Evolutionary conservation across 1,140 invertebrate species (phyloP).

Genomic region (Achatina immaculata): DNA sequence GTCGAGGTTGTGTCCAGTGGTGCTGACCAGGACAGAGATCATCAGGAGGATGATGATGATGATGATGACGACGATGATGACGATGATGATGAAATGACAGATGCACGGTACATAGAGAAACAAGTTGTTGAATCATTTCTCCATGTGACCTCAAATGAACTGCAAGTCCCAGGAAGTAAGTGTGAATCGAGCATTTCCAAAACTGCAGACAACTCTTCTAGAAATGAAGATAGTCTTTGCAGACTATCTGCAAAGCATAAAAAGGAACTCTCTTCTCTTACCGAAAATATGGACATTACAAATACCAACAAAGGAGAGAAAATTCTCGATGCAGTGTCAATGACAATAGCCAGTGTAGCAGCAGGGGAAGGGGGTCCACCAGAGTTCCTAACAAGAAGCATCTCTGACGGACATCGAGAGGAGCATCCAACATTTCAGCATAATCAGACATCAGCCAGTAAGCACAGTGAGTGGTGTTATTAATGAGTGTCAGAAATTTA

Average conservation of each 20-base stretch:
- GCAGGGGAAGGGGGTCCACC: conserved; percentile 34
- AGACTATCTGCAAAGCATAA: conserved; percentile 3
- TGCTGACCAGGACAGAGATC: background rate
- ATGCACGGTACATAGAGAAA: conserved; percentile 33
- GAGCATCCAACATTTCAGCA: conserved; percentile 11
- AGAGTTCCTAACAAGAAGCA: background rate
- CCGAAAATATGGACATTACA: background rate
- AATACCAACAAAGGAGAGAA: conserved; percentile 14
- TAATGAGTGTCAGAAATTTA: background rate
- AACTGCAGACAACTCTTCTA: background rate
- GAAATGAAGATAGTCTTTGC: background rate
- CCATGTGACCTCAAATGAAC: conserved; percentile 1
- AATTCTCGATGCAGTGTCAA: conserved; percentile 18
- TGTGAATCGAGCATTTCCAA: background rate
- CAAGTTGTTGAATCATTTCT: conserved; percentile 36
- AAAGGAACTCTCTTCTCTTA: background rate
- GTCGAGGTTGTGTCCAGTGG: conserved; percentile 8
- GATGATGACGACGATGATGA: background rate
- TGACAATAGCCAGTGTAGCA: conserved; percentile 36
- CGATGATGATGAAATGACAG: conserved; percentile 13
- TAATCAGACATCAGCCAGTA: background rate
- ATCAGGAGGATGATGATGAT: conserved; percentile 4
- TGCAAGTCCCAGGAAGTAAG: background rate
- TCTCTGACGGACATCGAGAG: background rate
- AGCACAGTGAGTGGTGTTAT: conserved; percentile 34